Percentiles rank a stretch among this genome's conserved stretches.
Evolutionary conservation across 2,797 vertebrate genomes (phyloP).

Genomic region (Rachycentron canadum): DNA sequence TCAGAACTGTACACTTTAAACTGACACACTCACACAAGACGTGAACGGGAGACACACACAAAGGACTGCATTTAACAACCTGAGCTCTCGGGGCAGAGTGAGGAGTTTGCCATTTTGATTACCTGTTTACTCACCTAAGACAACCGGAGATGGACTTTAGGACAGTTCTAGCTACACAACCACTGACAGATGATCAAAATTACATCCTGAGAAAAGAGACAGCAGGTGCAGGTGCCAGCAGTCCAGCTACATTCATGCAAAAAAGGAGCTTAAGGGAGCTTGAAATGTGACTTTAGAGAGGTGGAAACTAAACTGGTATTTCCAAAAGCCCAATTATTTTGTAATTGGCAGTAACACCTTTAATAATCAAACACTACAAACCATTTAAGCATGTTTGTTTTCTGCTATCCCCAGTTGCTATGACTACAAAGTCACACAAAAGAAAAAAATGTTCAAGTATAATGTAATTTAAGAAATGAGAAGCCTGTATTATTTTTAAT

Average conservation of each 20-base stretch:
- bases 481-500: neutral
- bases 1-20: constrained; percentile 12
- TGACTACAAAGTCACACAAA: neutral
- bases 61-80: constrained; percentile 25
- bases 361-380: neutral
- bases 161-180: constrained; percentile 11
- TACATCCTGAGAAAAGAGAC: constrained; percentile 24
- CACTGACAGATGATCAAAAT: constrained; percentile 31
- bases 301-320: constrained; percentile 24
- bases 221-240: neutral
- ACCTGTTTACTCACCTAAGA: constrained; percentile 32
- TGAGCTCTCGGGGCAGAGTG: constrained; percentile 3
- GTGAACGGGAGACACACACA: neutral
- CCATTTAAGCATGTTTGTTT: neutral
- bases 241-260: neutral
- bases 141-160: constrained; percentile 27
- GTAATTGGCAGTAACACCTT: neutral
- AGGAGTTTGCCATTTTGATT: constrained; percentile 20
- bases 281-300: constrained; percentile 25
- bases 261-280: constrained; percentile 25
- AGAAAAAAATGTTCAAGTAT: neutral
- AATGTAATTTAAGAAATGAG: neutral
- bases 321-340: constrained; percentile 21
- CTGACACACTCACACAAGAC: neutral
- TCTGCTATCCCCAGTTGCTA: neutral